Percentiles rank a stretch among this genome's conserved stretches.
These are phyloP conservation scores for Penaeus vannamei DNA, from an alignment of 1,140 invertebrate species.

Conservation along the genomic window DNA sequence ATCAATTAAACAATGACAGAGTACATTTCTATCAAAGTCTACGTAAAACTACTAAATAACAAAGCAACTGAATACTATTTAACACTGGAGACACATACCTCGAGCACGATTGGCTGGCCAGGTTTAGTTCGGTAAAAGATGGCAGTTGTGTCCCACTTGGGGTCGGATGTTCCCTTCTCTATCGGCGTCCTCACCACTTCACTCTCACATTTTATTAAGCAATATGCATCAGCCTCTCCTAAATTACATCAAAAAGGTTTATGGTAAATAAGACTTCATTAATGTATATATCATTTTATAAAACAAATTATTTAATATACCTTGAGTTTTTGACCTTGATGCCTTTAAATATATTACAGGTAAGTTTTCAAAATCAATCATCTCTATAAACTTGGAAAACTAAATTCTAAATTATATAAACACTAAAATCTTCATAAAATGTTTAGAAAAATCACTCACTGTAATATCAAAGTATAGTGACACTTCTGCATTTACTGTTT, in stretches of 20 bases:
- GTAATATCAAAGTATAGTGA: too few species aligned
- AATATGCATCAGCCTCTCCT: conserved; percentile 75
- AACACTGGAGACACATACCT: conserved; percentile 68
- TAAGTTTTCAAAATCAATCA: too few species aligned
- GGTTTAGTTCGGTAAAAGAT: conserved; percentile 75
- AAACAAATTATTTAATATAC: too few species aligned
- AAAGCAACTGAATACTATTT: background rate
- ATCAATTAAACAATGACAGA: too few species aligned
- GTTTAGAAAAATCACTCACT: too few species aligned
- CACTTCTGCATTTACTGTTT: too few species aligned
- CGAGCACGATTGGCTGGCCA: conserved; percentile 71
- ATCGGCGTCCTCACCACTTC: conserved; percentile 72
- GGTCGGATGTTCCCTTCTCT: conserved; percentile 73
- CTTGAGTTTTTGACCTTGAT: too few species aligned
- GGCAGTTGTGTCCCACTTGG: conserved; percentile 74
- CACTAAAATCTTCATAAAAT: too few species aligned
- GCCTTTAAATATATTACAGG: background rate
- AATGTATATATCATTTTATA: conserved; percentile 1
- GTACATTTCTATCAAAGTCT: too few species aligned
- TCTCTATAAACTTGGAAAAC: too few species aligned
- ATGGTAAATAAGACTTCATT: conserved; percentile 21
- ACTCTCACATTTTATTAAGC: conserved; percentile 75
- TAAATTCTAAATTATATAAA: too few species aligned
- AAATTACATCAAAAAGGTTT: conserved; percentile 30
- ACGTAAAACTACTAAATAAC: too few species aligned